Evolutionary conservation across 2,888 invertebrate species (phyloP).

Genomic region (Julus scandinavius): DNA sequence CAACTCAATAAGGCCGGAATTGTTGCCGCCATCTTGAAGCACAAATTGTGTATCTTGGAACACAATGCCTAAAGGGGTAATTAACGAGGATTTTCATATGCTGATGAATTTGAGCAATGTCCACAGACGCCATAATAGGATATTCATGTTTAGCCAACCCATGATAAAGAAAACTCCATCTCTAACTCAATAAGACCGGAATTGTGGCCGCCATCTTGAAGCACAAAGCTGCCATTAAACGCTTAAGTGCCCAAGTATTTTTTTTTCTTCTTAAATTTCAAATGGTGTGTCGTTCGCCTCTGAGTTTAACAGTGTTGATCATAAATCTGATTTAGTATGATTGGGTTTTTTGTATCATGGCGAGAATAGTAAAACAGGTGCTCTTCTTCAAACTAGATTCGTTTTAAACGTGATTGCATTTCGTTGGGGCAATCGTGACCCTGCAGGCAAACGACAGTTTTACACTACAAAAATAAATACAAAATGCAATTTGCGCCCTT

Average conservation of each 20-base stretch:
- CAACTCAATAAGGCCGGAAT: background rate
- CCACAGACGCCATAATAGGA: no score
- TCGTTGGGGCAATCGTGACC: constrained; percentile 6
- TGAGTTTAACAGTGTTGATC: background rate
- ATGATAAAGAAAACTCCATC: no score
- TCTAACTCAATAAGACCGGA: background rate
- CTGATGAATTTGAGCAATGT: no score
- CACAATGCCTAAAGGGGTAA: no score
- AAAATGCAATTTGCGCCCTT: constrained; percentile 39
- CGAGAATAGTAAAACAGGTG: constrained; percentile 24
- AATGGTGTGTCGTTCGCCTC: constrained; percentile 19
- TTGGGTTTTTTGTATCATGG: constrained; percentile 40
- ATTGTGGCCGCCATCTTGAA: background rate
- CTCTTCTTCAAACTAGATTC: constrained; percentile 39
- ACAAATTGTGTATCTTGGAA: no score
- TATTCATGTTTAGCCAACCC: no score
- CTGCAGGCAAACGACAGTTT: constrained; percentile 38
- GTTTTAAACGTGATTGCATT: constrained; percentile 42
- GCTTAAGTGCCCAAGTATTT: background rate
- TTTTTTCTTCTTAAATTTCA: background rate
- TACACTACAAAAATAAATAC: constrained; percentile 30
- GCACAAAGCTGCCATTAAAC: background rate
- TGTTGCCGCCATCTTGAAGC: background rate
- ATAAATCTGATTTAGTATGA: constrained; percentile 42
- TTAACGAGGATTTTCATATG: no score